Base-by-base conservation (phyloP, 2,888 invertebrate genomes). In the Cryptophagus acutangulus region DNA sequence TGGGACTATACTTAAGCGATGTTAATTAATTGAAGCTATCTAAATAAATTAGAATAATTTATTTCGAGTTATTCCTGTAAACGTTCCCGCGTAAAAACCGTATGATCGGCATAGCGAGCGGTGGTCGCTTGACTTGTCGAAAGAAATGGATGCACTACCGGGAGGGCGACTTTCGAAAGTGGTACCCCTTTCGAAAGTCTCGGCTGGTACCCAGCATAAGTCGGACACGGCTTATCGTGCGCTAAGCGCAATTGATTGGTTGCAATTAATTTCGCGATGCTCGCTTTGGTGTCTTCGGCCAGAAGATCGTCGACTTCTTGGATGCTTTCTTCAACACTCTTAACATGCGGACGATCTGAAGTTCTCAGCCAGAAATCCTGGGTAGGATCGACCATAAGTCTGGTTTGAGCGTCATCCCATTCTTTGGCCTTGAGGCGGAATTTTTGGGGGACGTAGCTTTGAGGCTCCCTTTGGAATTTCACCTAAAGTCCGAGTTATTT, bases 381-480 rank as follows among this genome's bases (percentile, higher is more conserved):
- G 6, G 63, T 64, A 1, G 61, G 59, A 51, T 69, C 65, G 2
- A 66, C 59, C 29, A 44, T 51, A 2, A 49, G 57, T 40, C 67
- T 58, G 5, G 43, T 49, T 54, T 71, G 70, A 36, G 55, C 35
- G 30, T 54, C 52, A 39, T 70, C 67, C 70, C 70, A 71, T 16
- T 52, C 45, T 51, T 51, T 63, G 2, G 58, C 61, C n/a, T 36
- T 48, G 16, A 48, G 46, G 14, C 57, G 45, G 34, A 49, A 57
- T 14, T 46, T 51, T 17, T 52, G 52, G 12, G 60, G 59, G 30
- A 68, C 37, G 10, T 62, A 53, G 15, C 51, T 49, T 30, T 47
- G 45, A 16, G 52, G 31, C 34, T 58, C 58, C 3, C 45, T 36
- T 49, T 59, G 48, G 4, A 57, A 35, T 14, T 47, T 46, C 2